These are phyloP conservation scores for Smutsia gigantea DNA, from an alignment of 2,797 vertebrate genomes.

Conservation along the genomic window DNA sequence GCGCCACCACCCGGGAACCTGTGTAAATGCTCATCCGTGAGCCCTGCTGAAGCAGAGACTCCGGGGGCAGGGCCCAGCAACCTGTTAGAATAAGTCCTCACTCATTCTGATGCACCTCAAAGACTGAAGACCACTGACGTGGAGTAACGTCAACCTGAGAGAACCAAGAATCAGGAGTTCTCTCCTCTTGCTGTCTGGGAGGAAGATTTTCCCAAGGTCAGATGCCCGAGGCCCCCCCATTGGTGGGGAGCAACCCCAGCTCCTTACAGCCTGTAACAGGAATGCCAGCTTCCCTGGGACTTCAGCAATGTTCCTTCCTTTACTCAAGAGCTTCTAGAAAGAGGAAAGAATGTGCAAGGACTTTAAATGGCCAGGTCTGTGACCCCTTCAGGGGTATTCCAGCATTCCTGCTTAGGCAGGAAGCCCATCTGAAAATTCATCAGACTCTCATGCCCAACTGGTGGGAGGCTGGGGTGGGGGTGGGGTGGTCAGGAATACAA, in stretches of 20 bases:
- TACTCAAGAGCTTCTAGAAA: not conserved
- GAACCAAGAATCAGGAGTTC: not conserved
- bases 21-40: not conserved
- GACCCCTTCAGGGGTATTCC: not conserved
- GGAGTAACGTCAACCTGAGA: not conserved
- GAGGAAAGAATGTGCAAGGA: not conserved
- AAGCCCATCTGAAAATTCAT: not conserved
- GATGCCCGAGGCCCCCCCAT: not conserved
- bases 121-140: not conserved
- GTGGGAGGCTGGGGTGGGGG: not conserved
- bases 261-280: not conserved
- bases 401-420: not conserved
- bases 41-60: not conserved
- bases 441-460: not conserved
- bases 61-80: not conserved
- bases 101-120: fast-evolving
- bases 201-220: not conserved
- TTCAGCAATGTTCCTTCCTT: not conserved
- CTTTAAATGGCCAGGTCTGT: not conserved
- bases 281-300: not conserved
- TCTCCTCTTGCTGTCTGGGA: not conserved
- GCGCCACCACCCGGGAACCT: not conserved
- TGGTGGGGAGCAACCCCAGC: too few species aligned
- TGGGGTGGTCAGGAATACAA: not conserved
- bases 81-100: not conserved